Evolutionary conservation across 1,140 invertebrate genomes (phyloP).

Genomic region (Cataglyphis hispanica): DNA sequence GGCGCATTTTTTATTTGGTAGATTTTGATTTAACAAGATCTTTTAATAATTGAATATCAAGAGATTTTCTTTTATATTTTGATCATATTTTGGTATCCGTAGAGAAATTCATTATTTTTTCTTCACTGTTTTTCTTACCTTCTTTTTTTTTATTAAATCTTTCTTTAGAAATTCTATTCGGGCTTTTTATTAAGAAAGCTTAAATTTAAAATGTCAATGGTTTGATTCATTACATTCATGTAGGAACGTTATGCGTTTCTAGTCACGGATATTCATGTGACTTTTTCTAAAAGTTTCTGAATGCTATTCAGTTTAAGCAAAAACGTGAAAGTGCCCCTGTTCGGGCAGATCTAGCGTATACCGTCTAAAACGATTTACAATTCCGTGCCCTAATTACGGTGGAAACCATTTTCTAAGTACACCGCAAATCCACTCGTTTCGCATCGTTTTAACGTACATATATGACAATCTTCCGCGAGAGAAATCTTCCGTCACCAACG

Average conservation of each 20-base stretch:
- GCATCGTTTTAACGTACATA: slow-evolving; percentile 27
- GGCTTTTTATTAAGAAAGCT: too few species aligned
- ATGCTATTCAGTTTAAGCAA: slow-evolving; percentile 31
- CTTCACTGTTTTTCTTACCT: too few species aligned
- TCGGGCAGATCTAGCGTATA: slow-evolving; percentile 12
- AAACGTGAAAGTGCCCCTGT: slow-evolving; percentile 47
- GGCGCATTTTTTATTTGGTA: too few species aligned
- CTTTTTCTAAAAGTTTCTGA: slow-evolving; percentile 41
- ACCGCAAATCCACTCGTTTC: slow-evolving; percentile 3
- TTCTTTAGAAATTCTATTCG: too few species aligned
- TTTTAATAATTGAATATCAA: too few species aligned
- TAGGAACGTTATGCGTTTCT: slow-evolving; percentile 26
- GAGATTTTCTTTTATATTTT: too few species aligned
- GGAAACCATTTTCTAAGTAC: slow-evolving; percentile 41
- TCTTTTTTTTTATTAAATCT: too few species aligned
- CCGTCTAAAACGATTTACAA: slow-evolving; percentile 36
- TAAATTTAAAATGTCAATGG: too few species aligned
- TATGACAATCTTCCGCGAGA: slow-evolving; percentile 46
- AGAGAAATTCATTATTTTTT: too few species aligned
- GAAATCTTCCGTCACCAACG: slow-evolving; percentile 54
- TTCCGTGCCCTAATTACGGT: slow-evolving; percentile 40
- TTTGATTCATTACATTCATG: not conserved
- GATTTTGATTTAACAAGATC: too few species aligned
- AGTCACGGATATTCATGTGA: slow-evolving; percentile 20
- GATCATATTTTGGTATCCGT: too few species aligned